Base-by-base conservation (phyloP, 1,140 invertebrate species). In the Acromyrmex heyeri region DNA sequence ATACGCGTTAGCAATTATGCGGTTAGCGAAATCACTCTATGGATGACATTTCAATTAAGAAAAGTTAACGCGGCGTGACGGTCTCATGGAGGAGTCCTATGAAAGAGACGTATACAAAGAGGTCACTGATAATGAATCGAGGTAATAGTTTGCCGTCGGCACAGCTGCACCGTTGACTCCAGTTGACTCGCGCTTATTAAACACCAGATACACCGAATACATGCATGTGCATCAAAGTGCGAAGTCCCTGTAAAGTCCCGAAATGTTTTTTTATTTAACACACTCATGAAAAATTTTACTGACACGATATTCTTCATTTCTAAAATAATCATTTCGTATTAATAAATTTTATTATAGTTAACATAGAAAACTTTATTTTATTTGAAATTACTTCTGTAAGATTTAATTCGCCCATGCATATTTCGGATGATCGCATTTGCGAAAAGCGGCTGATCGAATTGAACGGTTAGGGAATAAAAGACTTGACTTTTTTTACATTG, bases 181-280 rank as follows among this genome's bases (percentile, higher is more conserved):
- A 89, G 85, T 92, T 92, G 90, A 92, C 91, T 88, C 78, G 57
- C 59, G 75, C 50, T 88, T 92, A 91, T 92, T 92, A 88, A 91
- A 90, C 86, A 86, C 82, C 81, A 70, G 88, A 86, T 90, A 86
- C 82, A 73, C 16, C 18, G 38, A 57, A 16, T 18, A 38, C 27
- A 69, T 62, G n/a, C 48, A 57, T 12, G 27, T 18, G 18, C 48
- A 55, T 38, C 53, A 69, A 30, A 69, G 27, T 55, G 59, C 55
- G 5, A 61, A 72, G 53, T 73, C 14, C 6, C 21, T 21, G 48
- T 50, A 50, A 50, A 50, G 48, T 16, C 14, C 48, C 10, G 24
- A 57, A 81, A 30, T 79, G 21, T 70, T 18, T 70, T 55, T 70
- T 27, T 34, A 24, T 57, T n/a, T 48, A 48, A 10, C 16, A n/a